phyloP scores from a whole-genome alignment of 2,888 invertebrate genomes.

The Eristalis intricaria region DNA sequence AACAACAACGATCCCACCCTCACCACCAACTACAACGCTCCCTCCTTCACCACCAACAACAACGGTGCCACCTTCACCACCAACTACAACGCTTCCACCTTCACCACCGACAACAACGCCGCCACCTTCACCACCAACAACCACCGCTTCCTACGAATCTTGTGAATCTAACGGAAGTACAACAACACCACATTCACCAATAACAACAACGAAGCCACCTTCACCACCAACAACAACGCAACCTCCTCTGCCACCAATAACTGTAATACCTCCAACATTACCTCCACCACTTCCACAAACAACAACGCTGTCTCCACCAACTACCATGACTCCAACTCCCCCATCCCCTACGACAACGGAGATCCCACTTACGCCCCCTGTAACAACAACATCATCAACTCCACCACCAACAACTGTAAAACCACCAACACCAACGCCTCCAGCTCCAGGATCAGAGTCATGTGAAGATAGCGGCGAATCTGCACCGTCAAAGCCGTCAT shows the following conservation, averaged over 20 bases:
- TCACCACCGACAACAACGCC: neutral
- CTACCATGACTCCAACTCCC: neutral
- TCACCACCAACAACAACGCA: neutral
- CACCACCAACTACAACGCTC: neutral
- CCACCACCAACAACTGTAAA: neutral
- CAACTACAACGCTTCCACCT: neutral
- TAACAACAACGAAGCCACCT: neutral
- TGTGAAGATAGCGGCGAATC: slow-evolving; percentile 37
- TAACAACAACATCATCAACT: slow-evolving; percentile 12
- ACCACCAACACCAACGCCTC: slow-evolving; percentile 65
- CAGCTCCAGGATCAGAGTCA: slow-evolving; percentile 70
- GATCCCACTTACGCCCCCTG: neutral
- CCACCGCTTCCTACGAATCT: too few relatives aligned
- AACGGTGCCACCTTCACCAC: neutral
- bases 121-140: neutral
- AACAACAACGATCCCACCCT: neutral
- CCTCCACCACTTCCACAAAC: neutral
- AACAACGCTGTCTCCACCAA: neutral
- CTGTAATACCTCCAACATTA: neutral
- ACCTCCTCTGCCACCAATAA: neutral
- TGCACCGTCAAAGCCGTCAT: slow-evolving; percentile 1
- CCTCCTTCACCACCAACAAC: neutral
- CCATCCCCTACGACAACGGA: neutral
- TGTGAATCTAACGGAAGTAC: neutral
- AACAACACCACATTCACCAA: neutral